Evolutionary conservation across 2,113 vertebrate genomes (phyloP), one percentile per base, ranked within the genome.

Genomic region (Ptilonorhynchus violaceus): DNA sequence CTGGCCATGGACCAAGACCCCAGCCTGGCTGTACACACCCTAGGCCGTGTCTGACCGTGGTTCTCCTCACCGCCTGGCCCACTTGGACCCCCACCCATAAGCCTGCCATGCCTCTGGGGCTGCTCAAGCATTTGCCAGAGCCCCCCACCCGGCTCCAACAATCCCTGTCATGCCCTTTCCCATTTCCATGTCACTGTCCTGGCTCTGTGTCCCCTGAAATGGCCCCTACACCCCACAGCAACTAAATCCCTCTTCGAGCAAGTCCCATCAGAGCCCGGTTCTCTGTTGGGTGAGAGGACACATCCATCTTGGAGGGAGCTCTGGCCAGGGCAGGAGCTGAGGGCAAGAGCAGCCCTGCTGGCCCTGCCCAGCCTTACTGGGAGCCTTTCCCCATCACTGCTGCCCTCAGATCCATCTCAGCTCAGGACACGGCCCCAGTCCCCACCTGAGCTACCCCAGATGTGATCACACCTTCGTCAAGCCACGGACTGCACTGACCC

Each of bases 321-420:
- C 16, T 30, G 5, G 1, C 22, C 33, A 52, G 28, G 41, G 17
- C 46, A 37, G 37, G 37, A 39, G 37, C 6, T 6, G 39, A 33
- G 46, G n/a, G 30, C 67, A 69, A 44, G 50, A 69, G 4, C 16
- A 22, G 30, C 60, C 39, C 66, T 64, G 55, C 31, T 67, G 75
- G 58, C 47, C 12, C 30, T 73, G 30, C 23, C 59, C 56, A 60
- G 50, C 28, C 35, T 50, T 41, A 13, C 4, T 0, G 1, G 31
- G 46, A 49, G 15, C 21, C 9, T 28, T 30, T 1, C 11, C 19
- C 4, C 46, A 15, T 13, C 20, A 24, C 0, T 0, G 7, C 50
- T 55, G 50, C 24, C 31, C 56, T 50, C 0, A 0, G 31, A 19
- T 11, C 39, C 55, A 39, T 22, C n/a, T 41, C 39, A 46, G 44